Base-by-base conservation (phyloP, 1,140 invertebrate species). In the Pseudomyrmex pallidus region DNA sequence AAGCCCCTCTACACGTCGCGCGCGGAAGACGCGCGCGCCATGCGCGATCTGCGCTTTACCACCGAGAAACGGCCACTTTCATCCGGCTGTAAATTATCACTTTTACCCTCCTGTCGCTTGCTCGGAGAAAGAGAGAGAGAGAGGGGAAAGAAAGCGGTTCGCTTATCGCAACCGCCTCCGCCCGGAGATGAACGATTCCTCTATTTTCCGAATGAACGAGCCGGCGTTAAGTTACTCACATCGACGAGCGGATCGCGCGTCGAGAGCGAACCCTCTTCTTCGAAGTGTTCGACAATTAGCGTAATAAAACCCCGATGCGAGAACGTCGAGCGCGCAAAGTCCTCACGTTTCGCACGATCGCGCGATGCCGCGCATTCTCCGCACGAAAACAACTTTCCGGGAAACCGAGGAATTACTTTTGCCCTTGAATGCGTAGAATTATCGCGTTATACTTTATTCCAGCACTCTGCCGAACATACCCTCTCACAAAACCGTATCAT, bases 61-160 rank as follows among this genome's bases (percentile, higher is more conserved):
- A 35, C 17, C 22, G 10, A 15, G 57, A 88, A 88, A 80, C 35
- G 22, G 74, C 67, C 52, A 85, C 74, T 83, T 85, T 82, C 78
- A 15, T 44, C 57, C 20, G 59, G 46, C 74, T 17, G 20, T 68
- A 85, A 89, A 87, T 87, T 85, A 87, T 85, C 87, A 85, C 76
- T 70, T 78, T 78, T n/a, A 50, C 50, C 56, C 56, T 35, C 66
- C 20, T 48, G 35, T 74, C 83, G 25, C 35, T 35, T 35, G 35
- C 59, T 83, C 56, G 54, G 44, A 46, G 7, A 35, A 35, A 35
- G 35, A 35, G 35, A 7, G 35, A 35, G 44, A 46, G 35, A 35
- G 35, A 35, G 35, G 1, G 35, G 35, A 35, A 35, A 35, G 35
- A 35, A 35, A 35, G 57, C 61, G 57, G 13, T 12, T 10, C 44